Base-by-base conservation (phyloP, 2,797 vertebrate genomes). In the Dendrocincla fuliginosa region DNA sequence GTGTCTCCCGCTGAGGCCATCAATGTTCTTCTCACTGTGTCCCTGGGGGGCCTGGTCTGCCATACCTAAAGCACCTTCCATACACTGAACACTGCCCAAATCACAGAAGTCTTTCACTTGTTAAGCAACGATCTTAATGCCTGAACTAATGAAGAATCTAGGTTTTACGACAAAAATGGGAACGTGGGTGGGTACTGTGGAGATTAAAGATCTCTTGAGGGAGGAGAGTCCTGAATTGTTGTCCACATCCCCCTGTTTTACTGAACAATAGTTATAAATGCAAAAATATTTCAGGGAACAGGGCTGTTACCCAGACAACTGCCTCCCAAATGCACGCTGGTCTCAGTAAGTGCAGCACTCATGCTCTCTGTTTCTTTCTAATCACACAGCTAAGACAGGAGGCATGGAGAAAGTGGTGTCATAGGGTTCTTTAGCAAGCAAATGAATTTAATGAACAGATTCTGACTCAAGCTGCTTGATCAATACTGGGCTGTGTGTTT, bases 271-370 rank as follows among this genome's bases (percentile, higher is more conserved):
- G 9, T 24, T 85, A 55, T 70, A 84, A 82, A 76, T 74, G 35
- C 39, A 86, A 80, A 91, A 89, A 53, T 23, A 49, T 35, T 52
- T 82, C 63, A 56, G 22, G 47, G 22, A 79, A 60, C 12, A 44
- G 65, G n/a, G 13, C n/a, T 76, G 61, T 82, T 91, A 50, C 71
- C 47, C 56, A 90, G 88, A 87, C 68, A 91, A 83, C 64, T 63
- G 3, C 37, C 41, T 85, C 32, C n/a, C 13, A 84, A 52, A 84
- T 41, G 20, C 64, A 75, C 68, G 52, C n/a, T 1, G 3, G 59
- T 47, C 24, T 86, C 37, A 16, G 27, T 44, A 25, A 80, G 35
- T 3, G 1, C 60, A 69, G 25, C 1, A 0, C 14, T 77, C 11
- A 7, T 9, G 37, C 11, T 74, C 39, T 59, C 46, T 68, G 16